Conservation (phyloP, 2,113 vertebrate species). For the Sterna hirundo region DNA sequence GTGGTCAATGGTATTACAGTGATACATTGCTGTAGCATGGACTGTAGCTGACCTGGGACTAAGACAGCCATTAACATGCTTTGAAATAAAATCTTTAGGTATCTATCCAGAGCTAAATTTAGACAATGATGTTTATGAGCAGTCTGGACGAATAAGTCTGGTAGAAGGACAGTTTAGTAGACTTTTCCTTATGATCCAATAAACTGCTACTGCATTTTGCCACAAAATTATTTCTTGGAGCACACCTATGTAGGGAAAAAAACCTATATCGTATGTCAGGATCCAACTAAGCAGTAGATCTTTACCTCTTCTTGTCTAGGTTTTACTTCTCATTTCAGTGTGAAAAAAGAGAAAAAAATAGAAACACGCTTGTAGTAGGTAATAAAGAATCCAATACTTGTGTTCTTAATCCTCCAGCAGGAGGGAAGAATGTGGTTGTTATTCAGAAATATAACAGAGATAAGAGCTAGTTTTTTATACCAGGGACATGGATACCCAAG, state of each 20-base stretch:
- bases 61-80: constrained; percentile 6
- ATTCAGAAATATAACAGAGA: not conserved
- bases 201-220: not conserved
- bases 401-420: not conserved
- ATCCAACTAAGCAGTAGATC: not conserved
- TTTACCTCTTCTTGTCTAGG: not conserved
- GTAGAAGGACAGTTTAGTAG: not conserved
- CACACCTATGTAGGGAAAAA: not conserved
- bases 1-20: not conserved
- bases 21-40: not conserved
- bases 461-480: not conserved
- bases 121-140: not conserved
- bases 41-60: not conserved
- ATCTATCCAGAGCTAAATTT: not conserved
- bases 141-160: not conserved
- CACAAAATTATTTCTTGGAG: not conserved
- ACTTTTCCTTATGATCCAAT: not conserved
- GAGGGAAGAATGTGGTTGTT: not conserved
- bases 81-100: constrained; percentile 26
- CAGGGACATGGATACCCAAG: not conserved
- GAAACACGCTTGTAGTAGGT: not conserved
- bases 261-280: not conserved
- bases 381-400: not conserved
- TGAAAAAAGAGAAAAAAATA: too few species aligned
- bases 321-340: not conserved